Percentiles rank a stretch among this genome's conserved stretches.
Conservation (phyloP, 2,888 invertebrate species). For the Hydropsyche betteni region DNA sequence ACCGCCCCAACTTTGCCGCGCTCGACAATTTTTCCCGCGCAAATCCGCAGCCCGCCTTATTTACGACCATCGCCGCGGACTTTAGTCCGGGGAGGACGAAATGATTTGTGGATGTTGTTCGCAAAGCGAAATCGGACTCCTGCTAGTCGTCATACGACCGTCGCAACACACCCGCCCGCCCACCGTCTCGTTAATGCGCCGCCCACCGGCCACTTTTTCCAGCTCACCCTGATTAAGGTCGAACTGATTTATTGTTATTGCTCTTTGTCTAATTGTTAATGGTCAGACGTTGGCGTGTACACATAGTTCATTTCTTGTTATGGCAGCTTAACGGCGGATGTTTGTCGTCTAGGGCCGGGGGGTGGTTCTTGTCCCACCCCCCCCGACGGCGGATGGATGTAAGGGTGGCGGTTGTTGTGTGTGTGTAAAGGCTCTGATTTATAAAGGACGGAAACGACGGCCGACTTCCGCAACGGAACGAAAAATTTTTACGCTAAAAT, state of each 20-base stretch:
- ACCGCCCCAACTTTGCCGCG: slow-evolving; percentile 4
- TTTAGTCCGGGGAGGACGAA: slow-evolving; percentile 50
- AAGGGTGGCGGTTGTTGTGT: too few species aligned
- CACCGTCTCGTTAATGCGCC: slow-evolving; percentile 45
- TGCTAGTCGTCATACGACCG: slow-evolving; percentile 8
- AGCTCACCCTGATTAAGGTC: slow-evolving; percentile 50
- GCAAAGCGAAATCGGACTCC: slow-evolving; percentile 39
- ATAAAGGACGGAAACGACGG: slow-evolving; percentile 33
- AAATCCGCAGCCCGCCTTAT: slow-evolving; percentile 41
- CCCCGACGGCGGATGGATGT: neutral
- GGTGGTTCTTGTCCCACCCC: slow-evolving; percentile 48
- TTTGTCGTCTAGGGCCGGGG: slow-evolving; percentile 41
- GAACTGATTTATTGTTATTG: slow-evolving; percentile 52
- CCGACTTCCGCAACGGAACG: slow-evolving; percentile 20
- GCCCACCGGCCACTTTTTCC: slow-evolving; percentile 40
- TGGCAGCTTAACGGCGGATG: slow-evolving; percentile 50
- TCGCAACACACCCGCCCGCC: neutral
- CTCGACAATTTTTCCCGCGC: slow-evolving; percentile 24
- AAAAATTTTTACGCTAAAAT: slow-evolving; percentile 13
- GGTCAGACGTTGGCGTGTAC: slow-evolving; percentile 47
- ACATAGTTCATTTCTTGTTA: slow-evolving; percentile 51
- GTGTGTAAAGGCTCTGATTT: slow-evolving; percentile 11
- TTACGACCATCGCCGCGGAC: slow-evolving; percentile 49
- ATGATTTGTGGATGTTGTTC: slow-evolving; percentile 52
- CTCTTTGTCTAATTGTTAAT: slow-evolving; percentile 52